Conservation (phyloP, 2,797 vertebrate species). For the Tragopan temminckii region DNA sequence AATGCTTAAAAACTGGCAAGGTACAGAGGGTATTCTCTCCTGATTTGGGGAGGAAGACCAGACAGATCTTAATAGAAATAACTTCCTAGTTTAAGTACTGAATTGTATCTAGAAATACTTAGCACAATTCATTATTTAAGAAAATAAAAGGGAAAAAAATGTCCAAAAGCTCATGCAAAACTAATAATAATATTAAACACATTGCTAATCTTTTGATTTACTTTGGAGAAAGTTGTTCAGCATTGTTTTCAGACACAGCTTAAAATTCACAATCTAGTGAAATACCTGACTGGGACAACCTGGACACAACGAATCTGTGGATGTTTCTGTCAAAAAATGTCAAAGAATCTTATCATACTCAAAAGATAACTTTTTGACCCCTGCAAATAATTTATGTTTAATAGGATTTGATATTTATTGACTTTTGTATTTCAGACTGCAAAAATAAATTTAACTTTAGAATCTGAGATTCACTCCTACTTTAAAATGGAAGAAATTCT, state of each 20-base stretch:
- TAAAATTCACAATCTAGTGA: not conserved
- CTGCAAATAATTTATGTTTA: not conserved
- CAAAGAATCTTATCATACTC: not conserved
- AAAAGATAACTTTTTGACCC: not conserved
- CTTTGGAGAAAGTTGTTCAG: not conserved
- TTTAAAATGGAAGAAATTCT: not conserved
- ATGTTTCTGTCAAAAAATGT: not conserved
- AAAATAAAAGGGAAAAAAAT: not conserved
- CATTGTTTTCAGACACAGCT: not conserved
- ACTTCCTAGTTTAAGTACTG: not conserved
- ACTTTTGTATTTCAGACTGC: not conserved
- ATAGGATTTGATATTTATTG: not conserved
- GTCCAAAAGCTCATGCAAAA: not conserved
- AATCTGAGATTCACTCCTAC: not conserved
- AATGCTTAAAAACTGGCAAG: not conserved
- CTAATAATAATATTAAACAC: not conserved
- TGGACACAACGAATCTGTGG: not conserved
- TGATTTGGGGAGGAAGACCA: not conserved
- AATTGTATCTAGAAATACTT: not conserved
- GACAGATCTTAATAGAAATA: not conserved
- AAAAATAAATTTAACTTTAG: not conserved
- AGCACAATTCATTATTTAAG: not conserved
- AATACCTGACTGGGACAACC: not conserved
- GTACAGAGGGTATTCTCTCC: not conserved
- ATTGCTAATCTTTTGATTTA: not conserved